phyloP scores from a whole-genome alignment of 2,113 vertebrate genomes.

The Aramus guarauna region DNA sequence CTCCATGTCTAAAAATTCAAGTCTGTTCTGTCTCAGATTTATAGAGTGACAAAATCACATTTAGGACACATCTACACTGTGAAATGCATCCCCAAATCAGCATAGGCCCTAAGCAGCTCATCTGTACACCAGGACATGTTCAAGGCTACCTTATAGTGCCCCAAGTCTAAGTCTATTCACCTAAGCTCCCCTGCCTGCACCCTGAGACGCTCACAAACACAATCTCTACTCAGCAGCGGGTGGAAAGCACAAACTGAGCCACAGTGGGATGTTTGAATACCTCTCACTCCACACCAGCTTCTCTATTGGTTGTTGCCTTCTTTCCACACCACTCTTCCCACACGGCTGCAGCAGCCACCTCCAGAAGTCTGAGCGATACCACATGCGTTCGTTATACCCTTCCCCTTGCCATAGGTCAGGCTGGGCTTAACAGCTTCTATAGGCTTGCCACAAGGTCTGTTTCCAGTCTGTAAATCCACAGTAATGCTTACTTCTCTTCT shows the following conservation, averaged over 20 bases:
- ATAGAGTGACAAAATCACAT: background rate
- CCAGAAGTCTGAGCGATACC: background rate
- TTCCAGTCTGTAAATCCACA: background rate
- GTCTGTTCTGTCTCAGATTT: background rate
- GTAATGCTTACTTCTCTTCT: background rate
- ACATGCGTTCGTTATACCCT: fast-evolving
- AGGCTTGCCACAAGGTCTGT: background rate
- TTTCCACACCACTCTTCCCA: background rate
- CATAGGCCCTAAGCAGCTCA: background rate
- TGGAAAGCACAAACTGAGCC: background rate
- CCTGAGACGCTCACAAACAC: background rate
- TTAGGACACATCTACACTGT: background rate
- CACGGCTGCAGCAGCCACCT: background rate
- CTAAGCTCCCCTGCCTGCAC: background rate
- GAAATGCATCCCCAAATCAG: background rate
- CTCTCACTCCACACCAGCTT: background rate
- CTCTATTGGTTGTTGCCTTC: background rate
- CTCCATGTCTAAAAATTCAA: background rate
- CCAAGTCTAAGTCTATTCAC: background rate
- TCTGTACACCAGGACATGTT: background rate
- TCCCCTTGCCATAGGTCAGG: background rate
- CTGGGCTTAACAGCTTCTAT: background rate
- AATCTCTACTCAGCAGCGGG: background rate
- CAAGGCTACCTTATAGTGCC: background rate
- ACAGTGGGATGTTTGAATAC: background rate